phyloP scores from a whole-genome alignment of 1,140 invertebrate species.

The Platyscapa corneri region DNA sequence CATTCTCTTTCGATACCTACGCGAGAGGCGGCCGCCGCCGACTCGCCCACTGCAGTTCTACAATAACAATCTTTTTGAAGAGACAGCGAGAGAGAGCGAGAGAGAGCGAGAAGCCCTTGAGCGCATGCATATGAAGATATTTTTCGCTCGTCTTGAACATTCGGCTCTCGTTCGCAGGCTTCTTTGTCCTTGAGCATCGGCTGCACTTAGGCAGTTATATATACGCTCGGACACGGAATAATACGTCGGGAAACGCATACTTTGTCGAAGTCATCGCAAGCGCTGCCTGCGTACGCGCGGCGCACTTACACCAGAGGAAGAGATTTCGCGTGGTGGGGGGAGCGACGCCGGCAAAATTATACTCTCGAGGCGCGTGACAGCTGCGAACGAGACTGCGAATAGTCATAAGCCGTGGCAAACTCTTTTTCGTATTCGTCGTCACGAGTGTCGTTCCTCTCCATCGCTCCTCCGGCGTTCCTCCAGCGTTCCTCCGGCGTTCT shows the following conservation, averaged over 20 bases:
- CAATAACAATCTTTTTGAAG: constrained; percentile 8
- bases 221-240: not conserved
- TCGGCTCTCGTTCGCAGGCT: not conserved
- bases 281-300: too few relatives aligned
- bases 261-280: not conserved
- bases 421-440: constrained; percentile 54
- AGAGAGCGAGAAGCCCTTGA: too few relatives aligned
- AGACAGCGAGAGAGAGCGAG: too few relatives aligned
- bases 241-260: not conserved
- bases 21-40: too few relatives aligned
- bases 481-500: too few relatives aligned
- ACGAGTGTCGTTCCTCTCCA: constrained; percentile 15
- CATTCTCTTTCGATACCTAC: not conserved
- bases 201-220: not conserved
- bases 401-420: not conserved
- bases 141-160: not conserved
- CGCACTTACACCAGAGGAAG: not conserved
- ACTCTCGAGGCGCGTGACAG: constrained; percentile 1
- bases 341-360: not conserved
- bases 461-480: too few relatives aligned
- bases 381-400: constrained; percentile 28
- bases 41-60: not conserved
- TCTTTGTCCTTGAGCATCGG: constrained; percentile 12
- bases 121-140: not conserved
- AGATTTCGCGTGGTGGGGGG: not conserved